phyloP scores from a whole-genome alignment of 2,888 invertebrate species.

The Mallateleia sp. region DNA sequence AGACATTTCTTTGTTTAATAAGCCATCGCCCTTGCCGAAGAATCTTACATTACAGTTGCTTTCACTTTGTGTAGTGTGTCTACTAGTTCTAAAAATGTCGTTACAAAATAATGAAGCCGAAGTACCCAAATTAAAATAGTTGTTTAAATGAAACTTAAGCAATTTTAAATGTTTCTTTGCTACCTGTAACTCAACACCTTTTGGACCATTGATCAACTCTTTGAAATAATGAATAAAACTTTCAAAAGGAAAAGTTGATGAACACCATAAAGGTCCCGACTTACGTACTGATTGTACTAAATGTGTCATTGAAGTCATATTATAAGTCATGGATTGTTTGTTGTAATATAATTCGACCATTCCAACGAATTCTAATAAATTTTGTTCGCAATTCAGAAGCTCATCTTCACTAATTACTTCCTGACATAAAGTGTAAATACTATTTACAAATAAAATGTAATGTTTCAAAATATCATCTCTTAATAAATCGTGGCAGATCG shows the following conservation, averaged over 20 bases:
- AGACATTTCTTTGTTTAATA: too few species aligned
- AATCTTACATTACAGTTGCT: too few species aligned
- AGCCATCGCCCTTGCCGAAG: too few species aligned
- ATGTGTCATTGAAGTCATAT: conserved; percentile 70
- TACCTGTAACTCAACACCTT: conserved; percentile 57
- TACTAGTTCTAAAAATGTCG: too few species aligned
- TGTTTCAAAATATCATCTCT: conserved; percentile 10
- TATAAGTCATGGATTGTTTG: conserved; percentile 71
- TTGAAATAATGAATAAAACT: conserved; percentile 50
- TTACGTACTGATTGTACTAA: conserved; percentile 59
- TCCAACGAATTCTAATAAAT: conserved; percentile 71
- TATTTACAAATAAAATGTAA: conserved; percentile 29
- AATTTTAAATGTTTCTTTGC: too few species aligned
- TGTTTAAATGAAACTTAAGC: too few species aligned
- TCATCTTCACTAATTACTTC: conserved; percentile 56
- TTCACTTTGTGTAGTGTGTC: too few species aligned
- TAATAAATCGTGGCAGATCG: conserved; percentile 23
- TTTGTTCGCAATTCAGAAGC: conserved; percentile 59
- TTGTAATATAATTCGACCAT: conserved; percentile 62
- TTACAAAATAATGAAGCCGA: too few species aligned
- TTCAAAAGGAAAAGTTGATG: conserved; percentile 73
- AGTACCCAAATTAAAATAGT: too few species aligned
- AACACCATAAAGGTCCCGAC: conserved; percentile 69
- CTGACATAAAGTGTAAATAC: conserved; percentile 29
- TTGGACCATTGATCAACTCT: conserved; percentile 54